These are phyloP conservation scores for Hirudinaria manillensis DNA, from an alignment of 2,888 invertebrate species.

Conservation along the genomic window DNA sequence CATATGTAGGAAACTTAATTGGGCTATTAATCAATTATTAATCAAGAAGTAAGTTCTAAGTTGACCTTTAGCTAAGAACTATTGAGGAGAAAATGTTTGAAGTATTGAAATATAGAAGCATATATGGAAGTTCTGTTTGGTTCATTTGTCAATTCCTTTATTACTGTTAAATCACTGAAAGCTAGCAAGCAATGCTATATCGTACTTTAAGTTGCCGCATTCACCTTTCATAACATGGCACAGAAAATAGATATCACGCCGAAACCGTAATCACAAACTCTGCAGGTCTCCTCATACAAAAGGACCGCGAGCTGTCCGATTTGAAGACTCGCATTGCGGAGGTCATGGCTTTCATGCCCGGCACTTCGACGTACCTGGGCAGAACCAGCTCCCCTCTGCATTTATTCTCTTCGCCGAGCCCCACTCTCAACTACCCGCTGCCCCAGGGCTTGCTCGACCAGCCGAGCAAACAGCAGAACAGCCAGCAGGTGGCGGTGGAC, in stretches of 20 bases:
- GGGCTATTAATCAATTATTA: not conserved
- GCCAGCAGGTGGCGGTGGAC: conserved; percentile 9
- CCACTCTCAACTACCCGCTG: not conserved
- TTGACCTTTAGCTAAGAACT: not conserved
- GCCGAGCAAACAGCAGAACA: conserved; percentile 18
- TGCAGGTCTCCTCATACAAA: conserved; percentile 71
- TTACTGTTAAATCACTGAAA: no score
- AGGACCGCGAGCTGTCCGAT: conserved; percentile 84
- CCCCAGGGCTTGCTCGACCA: not conserved
- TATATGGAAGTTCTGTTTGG: no score
- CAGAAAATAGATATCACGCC: no score
- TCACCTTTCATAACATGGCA: no score
- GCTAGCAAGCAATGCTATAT: no score
- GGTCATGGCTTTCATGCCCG: conserved; percentile 83
- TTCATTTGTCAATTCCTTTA: no score
- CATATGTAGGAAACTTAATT: no score
- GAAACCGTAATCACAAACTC: no score
- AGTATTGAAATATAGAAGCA: no score
- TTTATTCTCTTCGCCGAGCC: conserved; percentile 10
- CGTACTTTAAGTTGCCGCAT: no score
- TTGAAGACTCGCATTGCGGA: conserved; percentile 84
- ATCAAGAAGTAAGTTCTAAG: not conserved
- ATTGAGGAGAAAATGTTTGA: not conserved
- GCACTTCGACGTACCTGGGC: conserved; percentile 36
- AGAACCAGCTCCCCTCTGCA: conserved; percentile 6